Conservation (phyloP, 2,113 vertebrate species). For the Oncorhynchus kisutch region DNA sequence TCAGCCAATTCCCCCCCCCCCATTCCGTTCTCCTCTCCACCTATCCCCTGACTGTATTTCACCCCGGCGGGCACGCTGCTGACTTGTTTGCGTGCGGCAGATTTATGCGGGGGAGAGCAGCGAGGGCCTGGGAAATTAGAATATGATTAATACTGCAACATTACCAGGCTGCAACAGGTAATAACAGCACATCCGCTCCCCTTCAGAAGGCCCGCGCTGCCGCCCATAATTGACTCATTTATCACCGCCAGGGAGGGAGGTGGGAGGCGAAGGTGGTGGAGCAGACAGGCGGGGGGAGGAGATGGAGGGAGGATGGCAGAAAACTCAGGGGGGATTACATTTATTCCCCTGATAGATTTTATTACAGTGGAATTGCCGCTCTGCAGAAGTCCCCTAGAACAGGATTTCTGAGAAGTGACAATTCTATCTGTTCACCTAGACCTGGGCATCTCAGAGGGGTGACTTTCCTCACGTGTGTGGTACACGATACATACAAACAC, state of each 20-base stretch:
- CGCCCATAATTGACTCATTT: slow-evolving; percentile 80
- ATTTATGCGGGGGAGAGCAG: slow-evolving; percentile 57
- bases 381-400: slow-evolving; percentile 65
- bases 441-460: slow-evolving; percentile 4
- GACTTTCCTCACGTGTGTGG: not conserved
- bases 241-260: slow-evolving; percentile 69
- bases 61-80: slow-evolving; percentile 33
- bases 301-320: slow-evolving; percentile 3
- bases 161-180: slow-evolving; percentile 79
- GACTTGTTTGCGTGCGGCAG: slow-evolving; percentile 64
- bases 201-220: slow-evolving; percentile 49
- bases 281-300: slow-evolving; percentile 6
- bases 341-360: slow-evolving; percentile 67
- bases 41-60: slow-evolving; percentile 45
- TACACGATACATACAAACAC: not conserved
- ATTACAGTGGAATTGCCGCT: slow-evolving; percentile 75
- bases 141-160: slow-evolving; percentile 81
- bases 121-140: slow-evolving; percentile 73
- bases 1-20: too few relatives aligned
- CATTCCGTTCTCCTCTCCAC: not conserved
- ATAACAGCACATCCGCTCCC: slow-evolving; percentile 71
- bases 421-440: slow-evolving; percentile 28
- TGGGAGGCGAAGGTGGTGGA: slow-evolving; percentile 19
- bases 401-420: slow-evolving; percentile 55
- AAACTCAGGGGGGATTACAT: slow-evolving; percentile 33